Conservation (phyloP, 2,888 invertebrate species). For the Nemoura dubitans region DNA sequence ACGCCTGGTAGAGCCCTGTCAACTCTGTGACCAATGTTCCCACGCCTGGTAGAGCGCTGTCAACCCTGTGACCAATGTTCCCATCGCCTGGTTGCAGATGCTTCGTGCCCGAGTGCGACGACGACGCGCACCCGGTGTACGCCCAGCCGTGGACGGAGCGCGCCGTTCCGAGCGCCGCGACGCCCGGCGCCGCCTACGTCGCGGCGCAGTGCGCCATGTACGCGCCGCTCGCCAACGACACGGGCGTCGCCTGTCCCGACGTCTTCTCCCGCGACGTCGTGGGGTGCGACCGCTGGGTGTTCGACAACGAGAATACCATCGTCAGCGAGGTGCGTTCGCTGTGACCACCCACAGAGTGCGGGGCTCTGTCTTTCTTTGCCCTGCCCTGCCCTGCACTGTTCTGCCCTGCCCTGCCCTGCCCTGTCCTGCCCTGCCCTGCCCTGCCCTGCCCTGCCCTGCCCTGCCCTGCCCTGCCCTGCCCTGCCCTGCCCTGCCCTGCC, state of each 20-base stretch:
- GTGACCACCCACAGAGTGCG: too few species aligned
- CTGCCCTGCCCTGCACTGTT: too few species aligned
- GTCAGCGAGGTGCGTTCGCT: slow-evolving; percentile 63
- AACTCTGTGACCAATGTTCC: too few species aligned
- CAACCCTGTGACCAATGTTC: too few species aligned
- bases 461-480: too few species aligned
- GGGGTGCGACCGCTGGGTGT: slow-evolving; percentile 65
- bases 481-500: too few species aligned
- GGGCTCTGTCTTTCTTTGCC: not conserved
- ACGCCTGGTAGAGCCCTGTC: too few species aligned
- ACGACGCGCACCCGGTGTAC: slow-evolving; percentile 57
- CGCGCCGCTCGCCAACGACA: slow-evolving; percentile 52
- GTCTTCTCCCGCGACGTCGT: slow-evolving; percentile 58
- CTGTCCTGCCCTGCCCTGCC: too few species aligned
- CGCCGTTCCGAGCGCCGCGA: slow-evolving; percentile 61
- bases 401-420: too few species aligned
- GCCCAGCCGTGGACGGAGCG: slow-evolving; percentile 61
- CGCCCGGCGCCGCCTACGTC: slow-evolving; percentile 53
- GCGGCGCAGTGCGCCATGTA: slow-evolving; percentile 58
- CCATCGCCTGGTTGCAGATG: slow-evolving; percentile 60
- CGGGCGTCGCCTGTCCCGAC: slow-evolving; percentile 57
- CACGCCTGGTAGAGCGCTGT: too few species aligned
- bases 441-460: too few species aligned
- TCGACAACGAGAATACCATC: slow-evolving; percentile 64
- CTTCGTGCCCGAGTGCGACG: slow-evolving; percentile 66